Base-by-base conservation (phyloP, 2,888 invertebrate genomes). In the Drosophila prostipennis region DNA sequence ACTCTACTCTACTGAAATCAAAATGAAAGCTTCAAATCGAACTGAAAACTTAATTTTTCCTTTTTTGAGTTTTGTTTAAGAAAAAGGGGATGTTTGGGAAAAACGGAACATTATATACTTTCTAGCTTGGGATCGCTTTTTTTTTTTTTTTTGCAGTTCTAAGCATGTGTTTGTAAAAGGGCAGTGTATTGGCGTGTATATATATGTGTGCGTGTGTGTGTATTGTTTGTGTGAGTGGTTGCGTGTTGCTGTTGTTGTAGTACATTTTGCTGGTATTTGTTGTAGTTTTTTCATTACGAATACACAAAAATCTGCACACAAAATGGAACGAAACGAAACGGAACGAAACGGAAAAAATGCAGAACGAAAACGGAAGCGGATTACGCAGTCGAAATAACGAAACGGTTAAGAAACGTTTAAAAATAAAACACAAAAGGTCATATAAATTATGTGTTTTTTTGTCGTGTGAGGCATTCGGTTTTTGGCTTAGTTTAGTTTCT, bases 301-400 rank as follows among this genome's bases (percentile, higher is more conserved):
- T 61, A 72, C 54, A 56, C 52, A 69, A 46, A 56, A 58, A 72
- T 73, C 64, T 64, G 59, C 71, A 71, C 74, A 74, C 74, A 74
- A 65, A 59, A 40, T 39, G 49, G 11, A 54, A 72, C 57, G 19
- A 54, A 74, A 71, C 61, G 42, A 45, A 19, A 19, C 19, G 19
- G 19, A 56, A 72, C 16, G 10, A 3, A 40, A 40, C 39, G 39
- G 8, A 34, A 39, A 51, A 13, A 36, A 32, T 39, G 19, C 49
- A 19, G 19, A 52, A 49, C 51, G 16, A 10, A 13, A 48, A 43
- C 45, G 45, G 45, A 45, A 45, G 56, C 68, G 53, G 34, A 59
- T 65, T 68, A 48, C 68, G 52, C 43, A 48, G 39, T 48, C 43
- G 26, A 56, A 46, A 56, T 16, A 19, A 37, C 29, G 29, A 29